These are phyloP conservation scores for Portevinia maculata DNA, from an alignment of 2,888 invertebrate genomes.

Conservation along the genomic window DNA sequence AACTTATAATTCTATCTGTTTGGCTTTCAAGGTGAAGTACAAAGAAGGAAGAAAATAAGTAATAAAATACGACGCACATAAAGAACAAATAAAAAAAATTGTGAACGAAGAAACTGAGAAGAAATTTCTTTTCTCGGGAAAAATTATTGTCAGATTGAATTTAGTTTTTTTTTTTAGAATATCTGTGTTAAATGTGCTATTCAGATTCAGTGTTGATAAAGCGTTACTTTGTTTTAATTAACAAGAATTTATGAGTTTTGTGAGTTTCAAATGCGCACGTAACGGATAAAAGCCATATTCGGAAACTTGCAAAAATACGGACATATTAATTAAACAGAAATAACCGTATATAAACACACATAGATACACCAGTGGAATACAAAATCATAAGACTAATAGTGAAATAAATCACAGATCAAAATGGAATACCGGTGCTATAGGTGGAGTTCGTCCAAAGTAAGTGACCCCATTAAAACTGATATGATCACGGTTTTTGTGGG, in stretches of 20 bases:
- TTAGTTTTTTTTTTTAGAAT: slow-evolving; percentile 44
- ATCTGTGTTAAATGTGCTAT: slow-evolving; percentile 40
- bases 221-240: slow-evolving; percentile 8
- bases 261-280: slow-evolving; percentile 42
- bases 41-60: slow-evolving; percentile 55
- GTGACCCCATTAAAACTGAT: slow-evolving; percentile 81
- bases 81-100: slow-evolving; percentile 58
- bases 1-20: slow-evolving; percentile 32
- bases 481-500: slow-evolving; percentile 55
- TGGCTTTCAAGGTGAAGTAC: slow-evolving; percentile 53
- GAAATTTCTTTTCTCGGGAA: slow-evolving; percentile 71
- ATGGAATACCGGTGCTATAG: slow-evolving; percentile 83
- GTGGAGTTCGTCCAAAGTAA: slow-evolving; percentile 82
- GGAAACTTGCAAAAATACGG: slow-evolving; percentile 47
- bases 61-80: slow-evolving; percentile 62
- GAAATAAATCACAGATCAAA: slow-evolving; percentile 77
- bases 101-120: slow-evolving; percentile 64
- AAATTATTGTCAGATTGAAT: slow-evolving; percentile 62
- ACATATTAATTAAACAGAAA: slow-evolving; percentile 36
- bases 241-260: slow-evolving; percentile 17
- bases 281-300: slow-evolving; percentile 41
- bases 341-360: slow-evolving; percentile 21
- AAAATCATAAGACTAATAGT: slow-evolving; percentile 47
- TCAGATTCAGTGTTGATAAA: slow-evolving; percentile 23
- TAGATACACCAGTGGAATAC: slow-evolving; percentile 59